Evolutionary conservation across 2,888 invertebrate species (phyloP), one percentile per base, ranked within the genome.

Genomic region (Ophion obscuratus): DNA sequence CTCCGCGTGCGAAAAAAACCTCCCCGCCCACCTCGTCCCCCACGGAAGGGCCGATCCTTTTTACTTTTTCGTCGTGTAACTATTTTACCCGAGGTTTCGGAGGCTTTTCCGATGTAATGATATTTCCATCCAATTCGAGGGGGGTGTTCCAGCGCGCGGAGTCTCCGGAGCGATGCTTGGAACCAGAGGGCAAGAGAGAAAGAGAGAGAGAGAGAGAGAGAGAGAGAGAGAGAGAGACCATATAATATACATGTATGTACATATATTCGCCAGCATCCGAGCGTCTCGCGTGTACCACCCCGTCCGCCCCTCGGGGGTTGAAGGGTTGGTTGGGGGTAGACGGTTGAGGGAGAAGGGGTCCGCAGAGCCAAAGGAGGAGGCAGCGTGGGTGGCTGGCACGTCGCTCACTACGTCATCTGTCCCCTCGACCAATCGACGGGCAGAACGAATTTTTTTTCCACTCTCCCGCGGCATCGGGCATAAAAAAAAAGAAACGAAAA

Each of bases 331-430:
- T 1, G 11, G 82, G 82, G 77, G 88, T 88, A 90, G 88, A 20
- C 44, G 67, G 7, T 14, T 27, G 24, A 11, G 44, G 71, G 68
- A 20, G 78, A 36, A 64, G 62, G 57, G 76, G 31, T 27, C 5
- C 20, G 53, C 20, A 10, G 61, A 36, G 78, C 44, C 17, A 66
- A 57, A 57, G 57, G 40, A 27, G 73, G 80, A 74, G 66, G 44
- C 40, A 27, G 40, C 73, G 80, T 81, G 81, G 81, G 81, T 81
- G 81, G 81, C 74, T 81, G 93, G 93, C 93, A 93, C 94, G 94
- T 94, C 93, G 94, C 93, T 93, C 94, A 93, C 94, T 93, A 94
- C 94, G 94, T 94, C 94, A 94, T 93, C 94, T 94, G 94, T 94
- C 93, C 94, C 92, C 93, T 94, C 93, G 94, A 93, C 94, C 94